Conservation (phyloP, 2,888 invertebrate species). For the Ectropis crepuscularia region DNA sequence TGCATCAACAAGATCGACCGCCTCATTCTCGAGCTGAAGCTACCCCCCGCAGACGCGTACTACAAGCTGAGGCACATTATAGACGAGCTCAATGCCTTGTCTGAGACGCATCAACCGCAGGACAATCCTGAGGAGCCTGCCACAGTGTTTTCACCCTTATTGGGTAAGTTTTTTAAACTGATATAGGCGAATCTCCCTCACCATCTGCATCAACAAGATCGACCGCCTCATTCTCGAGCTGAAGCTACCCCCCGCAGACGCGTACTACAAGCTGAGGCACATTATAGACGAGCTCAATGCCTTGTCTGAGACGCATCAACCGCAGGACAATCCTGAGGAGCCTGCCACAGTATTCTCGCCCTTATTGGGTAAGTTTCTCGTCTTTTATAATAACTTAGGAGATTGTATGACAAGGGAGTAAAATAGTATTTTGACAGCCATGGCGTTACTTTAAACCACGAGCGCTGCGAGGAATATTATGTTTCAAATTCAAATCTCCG, state of each 20-base stretch:
- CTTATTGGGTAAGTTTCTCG: no score
- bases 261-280: constrained; percentile 97
- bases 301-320: constrained; percentile 35
- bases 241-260: constrained; percentile 98
- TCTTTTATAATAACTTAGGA: no score
- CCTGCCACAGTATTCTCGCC: no score
- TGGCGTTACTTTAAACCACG: no score
- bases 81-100: constrained; percentile 97
- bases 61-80: constrained; percentile 97
- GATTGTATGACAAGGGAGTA: no score
- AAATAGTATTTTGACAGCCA: no score
- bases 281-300: constrained; percentile 99
- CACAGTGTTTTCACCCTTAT: constrained; percentile 88
- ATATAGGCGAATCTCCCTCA: constrained; percentile 94
- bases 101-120: constrained; percentile 87
- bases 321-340: no score
- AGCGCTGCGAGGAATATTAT: no score
- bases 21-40: constrained; percentile 96
- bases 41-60: constrained; percentile 99
- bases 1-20: constrained; percentile 97
- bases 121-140: constrained; percentile 88
- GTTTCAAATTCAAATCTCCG: no score
- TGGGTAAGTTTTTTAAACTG: constrained; percentile 83
- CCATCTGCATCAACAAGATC: constrained; percentile 98
- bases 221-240: constrained; percentile 95